phyloP scores from a whole-genome alignment of 2,113 vertebrate genomes.

The Tetraodon nigroviridis region DNA sequence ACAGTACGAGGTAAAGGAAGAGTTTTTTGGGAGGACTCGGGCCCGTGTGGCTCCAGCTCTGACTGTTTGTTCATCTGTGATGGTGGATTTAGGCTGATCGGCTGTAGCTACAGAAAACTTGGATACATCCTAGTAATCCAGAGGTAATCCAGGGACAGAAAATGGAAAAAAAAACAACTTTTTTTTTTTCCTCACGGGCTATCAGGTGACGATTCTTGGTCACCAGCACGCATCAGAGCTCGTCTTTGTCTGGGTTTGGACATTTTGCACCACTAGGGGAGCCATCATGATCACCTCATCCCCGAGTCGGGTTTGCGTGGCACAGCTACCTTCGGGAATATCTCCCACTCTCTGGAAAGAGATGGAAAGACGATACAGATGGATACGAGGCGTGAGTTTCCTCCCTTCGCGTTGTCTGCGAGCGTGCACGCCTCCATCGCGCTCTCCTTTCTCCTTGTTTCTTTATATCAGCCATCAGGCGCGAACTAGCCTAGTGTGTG shows the following conservation, averaged over 20 bases:
- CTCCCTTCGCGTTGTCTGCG: neutral
- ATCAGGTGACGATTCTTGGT: too few relatives aligned
- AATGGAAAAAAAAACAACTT: too few relatives aligned
- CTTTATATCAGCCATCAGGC: slow-evolving; percentile 22
- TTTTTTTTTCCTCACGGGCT: too few relatives aligned
- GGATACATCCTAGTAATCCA: too few relatives aligned
- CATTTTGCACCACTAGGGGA: too few relatives aligned
- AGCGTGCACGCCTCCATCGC: neutral
- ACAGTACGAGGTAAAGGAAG: slow-evolving; percentile 17
- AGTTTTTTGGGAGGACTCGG: slow-evolving; percentile 27
- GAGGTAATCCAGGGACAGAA: too few relatives aligned
- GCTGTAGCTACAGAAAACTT: too few relatives aligned
- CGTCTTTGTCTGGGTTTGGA: too few relatives aligned
- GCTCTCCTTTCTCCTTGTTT: neutral
- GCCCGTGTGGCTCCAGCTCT: slow-evolving; percentile 31
- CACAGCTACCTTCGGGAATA: too few relatives aligned
- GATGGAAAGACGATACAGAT: slow-evolving; percentile 36
- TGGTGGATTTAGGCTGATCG: slow-evolving; percentile 31
- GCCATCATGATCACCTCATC: too few relatives aligned
- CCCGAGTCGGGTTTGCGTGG: too few relatives aligned
- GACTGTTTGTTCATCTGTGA: slow-evolving; percentile 43
- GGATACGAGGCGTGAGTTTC: slow-evolving; percentile 24
- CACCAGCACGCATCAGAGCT: too few relatives aligned
- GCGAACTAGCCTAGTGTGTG: slow-evolving; percentile 7
- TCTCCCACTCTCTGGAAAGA: neutral